phyloP scores from a whole-genome alignment of 1,140 invertebrate genomes.

The Telenomus remus region DNA sequence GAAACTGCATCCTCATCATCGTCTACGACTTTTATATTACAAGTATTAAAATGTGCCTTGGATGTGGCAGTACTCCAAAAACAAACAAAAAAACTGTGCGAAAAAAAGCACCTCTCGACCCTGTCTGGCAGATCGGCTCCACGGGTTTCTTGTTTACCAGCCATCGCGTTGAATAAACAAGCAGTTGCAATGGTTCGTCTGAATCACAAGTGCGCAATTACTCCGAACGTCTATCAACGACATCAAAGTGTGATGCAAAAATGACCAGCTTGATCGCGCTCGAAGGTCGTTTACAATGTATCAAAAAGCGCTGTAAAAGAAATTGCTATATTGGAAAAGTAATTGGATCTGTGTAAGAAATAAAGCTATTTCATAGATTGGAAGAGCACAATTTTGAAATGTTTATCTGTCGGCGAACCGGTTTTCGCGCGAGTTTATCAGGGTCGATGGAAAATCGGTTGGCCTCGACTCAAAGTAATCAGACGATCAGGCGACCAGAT shows the following conservation, averaged over 20 bases:
- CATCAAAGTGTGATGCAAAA: neutral
- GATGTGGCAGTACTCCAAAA: conserved; percentile 18
- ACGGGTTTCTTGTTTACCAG: conserved; percentile 17
- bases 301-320: neutral
- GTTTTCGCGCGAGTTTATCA: conserved; percentile 18
- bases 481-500: conserved; percentile 10
- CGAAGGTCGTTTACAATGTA: conserved; percentile 15
- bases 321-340: conserved; percentile 36
- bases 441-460: conserved; percentile 26
- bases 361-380: conserved; percentile 39
- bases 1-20: conserved; percentile 56
- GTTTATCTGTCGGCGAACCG: conserved; percentile 29
- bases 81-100: neutral
- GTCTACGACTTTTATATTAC: conserved; percentile 29
- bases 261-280: neutral
- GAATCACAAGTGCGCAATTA: neutral
- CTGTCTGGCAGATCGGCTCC: conserved; percentile 1
- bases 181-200: neutral
- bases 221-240: conserved; percentile 1
- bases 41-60: conserved; percentile 23
- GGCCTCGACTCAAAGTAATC: conserved; percentile 4
- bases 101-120: conserved; percentile 16
- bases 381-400: conserved; percentile 37
- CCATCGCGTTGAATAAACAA: conserved; percentile 17
- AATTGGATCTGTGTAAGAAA: conserved; percentile 38